Evolutionary conservation across 1,140 invertebrate species (phyloP).

Genomic region (Pogonus chalceus): DNA sequence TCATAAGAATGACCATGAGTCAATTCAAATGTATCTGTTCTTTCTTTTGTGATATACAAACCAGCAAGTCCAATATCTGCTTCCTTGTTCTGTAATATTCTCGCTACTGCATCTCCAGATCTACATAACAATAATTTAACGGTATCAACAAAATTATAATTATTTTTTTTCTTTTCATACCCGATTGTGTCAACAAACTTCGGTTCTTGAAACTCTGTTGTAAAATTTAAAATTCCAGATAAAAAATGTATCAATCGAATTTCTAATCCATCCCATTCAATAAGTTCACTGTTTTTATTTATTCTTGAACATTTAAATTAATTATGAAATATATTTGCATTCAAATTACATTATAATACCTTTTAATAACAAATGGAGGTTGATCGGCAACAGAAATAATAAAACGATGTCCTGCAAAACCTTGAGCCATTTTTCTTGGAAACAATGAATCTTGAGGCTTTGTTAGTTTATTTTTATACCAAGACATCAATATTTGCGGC

Average conservation of each 20-base stretch:
- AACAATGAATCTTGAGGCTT: conserved; percentile 50
- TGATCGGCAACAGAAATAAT: conserved; percentile 51
- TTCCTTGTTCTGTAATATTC: conserved; percentile 35
- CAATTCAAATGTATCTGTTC: conserved; percentile 42
- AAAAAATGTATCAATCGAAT: conserved; percentile 49
- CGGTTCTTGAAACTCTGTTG: conserved; percentile 52
- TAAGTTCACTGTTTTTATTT: conserved; percentile 36
- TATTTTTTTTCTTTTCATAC: conserved; percentile 28
- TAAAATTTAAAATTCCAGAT: conserved; percentile 53
- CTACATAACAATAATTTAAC: conserved; percentile 30
- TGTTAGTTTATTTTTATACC: conserved; percentile 49
- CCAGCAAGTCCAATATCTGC: conserved; percentile 57
- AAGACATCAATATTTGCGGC: conserved; percentile 52
- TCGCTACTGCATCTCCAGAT: conserved; percentile 43
- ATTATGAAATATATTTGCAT: neutral
- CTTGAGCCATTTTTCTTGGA: conserved; percentile 50
- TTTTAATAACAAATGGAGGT: conserved; percentile 58
- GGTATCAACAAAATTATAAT: neutral
- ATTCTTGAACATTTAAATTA: conserved; percentile 21
- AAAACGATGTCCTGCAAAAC: conserved; percentile 62
- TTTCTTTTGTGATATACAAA: conserved; percentile 49
- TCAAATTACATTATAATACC: conserved; percentile 30
- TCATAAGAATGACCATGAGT: conserved; percentile 52
- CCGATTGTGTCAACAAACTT: conserved; percentile 35
- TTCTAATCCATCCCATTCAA: conserved; percentile 58